Evolutionary conservation across 1,140 invertebrate species (phyloP).

Genomic region (Drosophila pandora): DNA sequence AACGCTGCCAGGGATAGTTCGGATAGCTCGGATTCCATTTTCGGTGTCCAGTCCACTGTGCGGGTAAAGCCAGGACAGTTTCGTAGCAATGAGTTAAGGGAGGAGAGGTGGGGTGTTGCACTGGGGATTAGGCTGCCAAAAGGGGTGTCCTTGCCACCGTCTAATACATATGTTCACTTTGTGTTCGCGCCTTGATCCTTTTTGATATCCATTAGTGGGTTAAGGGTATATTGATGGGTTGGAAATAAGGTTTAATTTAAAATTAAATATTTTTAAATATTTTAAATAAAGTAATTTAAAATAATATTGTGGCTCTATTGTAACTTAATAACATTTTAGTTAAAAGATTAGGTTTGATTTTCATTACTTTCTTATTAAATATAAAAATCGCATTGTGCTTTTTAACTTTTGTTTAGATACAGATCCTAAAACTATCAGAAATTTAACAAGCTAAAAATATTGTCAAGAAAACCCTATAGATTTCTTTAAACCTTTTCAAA

Average conservation of each 20-base stretch:
- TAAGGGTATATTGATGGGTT: constrained; percentile 17
- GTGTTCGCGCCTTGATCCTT: constrained; percentile 65
- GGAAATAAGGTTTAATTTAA: background rate
- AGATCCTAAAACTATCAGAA: no score
- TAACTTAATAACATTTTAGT: no score
- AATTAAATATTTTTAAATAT: background rate
- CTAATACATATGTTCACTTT: constrained; percentile 82
- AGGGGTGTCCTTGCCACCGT: constrained; percentile 51
- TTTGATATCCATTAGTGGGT: constrained; percentile 17
- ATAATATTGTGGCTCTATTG: no score
- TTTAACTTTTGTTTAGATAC: no score
- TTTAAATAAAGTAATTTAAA: background rate
- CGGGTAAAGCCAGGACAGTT: constrained; percentile 17
- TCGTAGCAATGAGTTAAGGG: background rate
- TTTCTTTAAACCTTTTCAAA: background rate
- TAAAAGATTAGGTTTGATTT: no score
- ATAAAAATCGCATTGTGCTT: no score
- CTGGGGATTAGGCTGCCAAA: constrained; percentile 54
- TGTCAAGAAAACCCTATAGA: no score
- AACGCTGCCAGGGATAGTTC: constrained; percentile 81
- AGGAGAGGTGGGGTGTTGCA: constrained; percentile 15
- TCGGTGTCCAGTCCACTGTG: constrained; percentile 52
- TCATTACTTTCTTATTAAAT: no score
- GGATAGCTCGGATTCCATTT: constrained; percentile 36
- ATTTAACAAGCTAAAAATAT: no score